Evolutionary conservation across 2,888 invertebrate species (phyloP).

Genomic region (Amblyteles armatorius): DNA sequence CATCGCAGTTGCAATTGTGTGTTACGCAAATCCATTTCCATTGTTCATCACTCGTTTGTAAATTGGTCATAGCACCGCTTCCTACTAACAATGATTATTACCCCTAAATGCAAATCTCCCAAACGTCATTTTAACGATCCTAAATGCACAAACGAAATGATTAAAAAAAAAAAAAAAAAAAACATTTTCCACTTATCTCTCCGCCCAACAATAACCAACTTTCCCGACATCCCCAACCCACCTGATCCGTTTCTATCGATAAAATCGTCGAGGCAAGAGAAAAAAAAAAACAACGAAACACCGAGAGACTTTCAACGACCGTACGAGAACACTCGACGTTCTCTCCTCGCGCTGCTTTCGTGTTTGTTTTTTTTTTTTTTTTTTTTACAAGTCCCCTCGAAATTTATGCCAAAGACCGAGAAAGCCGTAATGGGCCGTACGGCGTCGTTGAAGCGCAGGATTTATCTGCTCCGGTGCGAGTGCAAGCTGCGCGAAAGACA

Average conservation of each 20-base stretch:
- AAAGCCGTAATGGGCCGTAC: background rate
- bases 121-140: background rate
- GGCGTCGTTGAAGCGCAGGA: background rate
- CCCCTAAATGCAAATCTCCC: background rate
- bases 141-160: background rate
- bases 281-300: background rate
- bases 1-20: background rate
- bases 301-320: background rate
- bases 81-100: background rate
- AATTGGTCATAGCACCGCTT: background rate
- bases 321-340: background rate
- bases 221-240: too few species aligned
- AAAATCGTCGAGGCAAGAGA: background rate
- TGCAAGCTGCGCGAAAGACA: conserved; percentile 7
- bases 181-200: background rate
- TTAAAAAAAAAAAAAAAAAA: background rate
- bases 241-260: background rate
- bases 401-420: background rate
- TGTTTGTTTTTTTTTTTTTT: background rate
- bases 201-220: too few species aligned
- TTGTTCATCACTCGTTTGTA: background rate
- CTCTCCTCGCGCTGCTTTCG: background rate
- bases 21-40: background rate
- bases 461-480: background rate
- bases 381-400: background rate